phyloP scores from a whole-genome alignment of 2,113 vertebrate species.

The Xyrauchen texanus region DNA sequence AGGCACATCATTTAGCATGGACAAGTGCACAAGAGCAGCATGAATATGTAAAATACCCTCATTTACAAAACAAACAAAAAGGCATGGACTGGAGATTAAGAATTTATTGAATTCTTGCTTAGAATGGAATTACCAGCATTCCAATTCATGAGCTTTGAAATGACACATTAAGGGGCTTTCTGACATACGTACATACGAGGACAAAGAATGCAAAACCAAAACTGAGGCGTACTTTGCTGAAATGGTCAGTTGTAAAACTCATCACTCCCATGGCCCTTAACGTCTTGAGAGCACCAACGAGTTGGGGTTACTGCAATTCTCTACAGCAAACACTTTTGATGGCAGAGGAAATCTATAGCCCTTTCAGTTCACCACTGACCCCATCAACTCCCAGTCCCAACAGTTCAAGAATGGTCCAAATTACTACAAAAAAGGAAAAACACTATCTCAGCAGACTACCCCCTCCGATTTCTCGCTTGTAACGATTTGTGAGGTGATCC shows the following conservation, averaged over 20 bases:
- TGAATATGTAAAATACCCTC: conserved; percentile 41
- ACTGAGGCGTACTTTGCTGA: not conserved
- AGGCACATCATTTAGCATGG: conserved; percentile 66
- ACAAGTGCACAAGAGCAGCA: conserved; percentile 49
- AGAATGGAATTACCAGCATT: conserved; percentile 74
- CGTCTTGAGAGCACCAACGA: not conserved
- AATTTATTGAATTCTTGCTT: not conserved
- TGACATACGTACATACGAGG: not conserved
- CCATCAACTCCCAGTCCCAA: conserved; percentile 10
- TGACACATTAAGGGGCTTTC: not conserved
- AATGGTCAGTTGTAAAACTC: not conserved
- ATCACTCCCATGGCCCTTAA: conserved; percentile 5
- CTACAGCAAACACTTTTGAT: conserved; percentile 37
- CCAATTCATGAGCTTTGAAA: conserved; percentile 60
- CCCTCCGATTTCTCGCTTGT: conserved; percentile 79
- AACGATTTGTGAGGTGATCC: conserved; percentile 76
- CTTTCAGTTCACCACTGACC: conserved; percentile 1
- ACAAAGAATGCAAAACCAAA: no score
- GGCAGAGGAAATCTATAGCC: conserved; percentile 14
- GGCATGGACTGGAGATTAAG: not conserved
- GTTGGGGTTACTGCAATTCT: conserved; percentile 13
- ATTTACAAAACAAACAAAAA: not conserved
- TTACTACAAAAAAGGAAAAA: not conserved
- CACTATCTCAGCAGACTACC: conserved; percentile 74
- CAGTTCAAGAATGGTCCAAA: conserved; percentile 53